Evolutionary conservation across 2,888 invertebrate genomes (phyloP), one percentile per base, ranked within the genome.

Genomic region (Protophormia terraenovae): DNA sequence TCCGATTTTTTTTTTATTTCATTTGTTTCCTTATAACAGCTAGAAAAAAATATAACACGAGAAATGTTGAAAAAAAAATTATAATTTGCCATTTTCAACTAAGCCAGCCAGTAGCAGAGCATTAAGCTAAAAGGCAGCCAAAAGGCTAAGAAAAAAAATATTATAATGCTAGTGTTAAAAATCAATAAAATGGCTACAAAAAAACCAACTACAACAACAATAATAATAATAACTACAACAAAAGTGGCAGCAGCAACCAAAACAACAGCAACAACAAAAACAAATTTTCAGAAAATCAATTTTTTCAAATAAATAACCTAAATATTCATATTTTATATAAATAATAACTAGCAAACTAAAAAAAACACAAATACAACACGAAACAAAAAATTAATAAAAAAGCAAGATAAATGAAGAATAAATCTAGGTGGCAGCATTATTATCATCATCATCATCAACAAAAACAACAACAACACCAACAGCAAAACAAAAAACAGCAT

Each of bases 161-260:
- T 79, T 81, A 78, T 78, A 77, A 67, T 73, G 78, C 60, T 19
- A 47, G 60, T 81, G 85, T 85, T 85, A 85, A 85, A 85, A 85
- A 85, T 85, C 85, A 85, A 85, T 85, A 85, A 78, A 82, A 81
- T 82, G 85, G 73, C 81, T 64, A 73, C 66, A 72, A 81, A 77
- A 82, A 78, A 27, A 45, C 24, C 60, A 62, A 41, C 24, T 27
- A 60, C 79, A 80, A 35, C n/a, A 24, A 53, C 71, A 19, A 38
- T 22, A 53, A 45, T 45, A 72, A 66, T 12, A 71, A 71, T 32
- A 16, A 60, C 72, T 29, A 45, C 29, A 60, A 8, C 24, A 24
- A n/a, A n/a, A n/a, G n/a, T n/a, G n/a, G 7, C 45, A 60, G 27
- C 47, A 60, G 16, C 50, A 71, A 29, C 66, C 47, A 24, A 45